Evolutionary conservation across 2,888 invertebrate species (phyloP).

Genomic region (Epsilonema sp.): DNA sequence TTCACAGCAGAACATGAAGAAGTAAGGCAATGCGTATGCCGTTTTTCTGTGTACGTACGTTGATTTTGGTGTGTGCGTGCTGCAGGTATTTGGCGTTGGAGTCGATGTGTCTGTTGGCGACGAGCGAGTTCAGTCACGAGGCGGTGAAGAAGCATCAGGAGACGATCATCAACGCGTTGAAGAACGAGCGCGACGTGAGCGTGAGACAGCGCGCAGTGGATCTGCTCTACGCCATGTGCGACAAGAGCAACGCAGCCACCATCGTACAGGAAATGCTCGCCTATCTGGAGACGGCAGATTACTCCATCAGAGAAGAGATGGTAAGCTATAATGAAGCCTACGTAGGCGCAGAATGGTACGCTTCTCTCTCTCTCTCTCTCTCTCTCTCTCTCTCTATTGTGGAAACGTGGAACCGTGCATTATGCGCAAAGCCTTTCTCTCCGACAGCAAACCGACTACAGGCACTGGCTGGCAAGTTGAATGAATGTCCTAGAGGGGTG

Average conservation of each 20-base stretch:
- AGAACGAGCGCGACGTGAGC: constrained; percentile 86
- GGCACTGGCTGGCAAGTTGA: too few relatives aligned
- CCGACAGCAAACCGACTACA: too few relatives aligned
- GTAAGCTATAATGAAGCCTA: too few relatives aligned
- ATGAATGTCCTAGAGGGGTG: too few relatives aligned
- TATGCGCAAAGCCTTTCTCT: too few relatives aligned
- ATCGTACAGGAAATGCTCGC: constrained; percentile 99
- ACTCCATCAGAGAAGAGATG: constrained; percentile 99
- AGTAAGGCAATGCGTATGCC: too few relatives aligned
- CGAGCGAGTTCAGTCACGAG: constrained; percentile 96
- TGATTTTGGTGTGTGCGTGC: not conserved
- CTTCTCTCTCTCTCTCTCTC: too few relatives aligned
- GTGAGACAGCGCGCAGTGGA: constrained; percentile 95
- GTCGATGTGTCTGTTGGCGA: constrained; percentile 96
- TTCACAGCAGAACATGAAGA: too few relatives aligned
- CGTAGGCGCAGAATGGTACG: too few relatives aligned
- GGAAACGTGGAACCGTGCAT: too few relatives aligned
- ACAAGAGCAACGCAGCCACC: constrained; percentile 93
- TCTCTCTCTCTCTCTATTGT: too few relatives aligned
- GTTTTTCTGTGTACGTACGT: too few relatives aligned
- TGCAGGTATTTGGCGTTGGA: constrained; percentile 72
- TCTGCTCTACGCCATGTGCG: constrained; percentile 97
- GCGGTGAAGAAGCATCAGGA: constrained; percentile 99
- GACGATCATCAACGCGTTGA: constrained; percentile 93
- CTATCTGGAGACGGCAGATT: constrained; percentile 95